Evolutionary conservation across 2,888 invertebrate genomes (phyloP).

Genomic region (Pyrrhia umbra): DNA sequence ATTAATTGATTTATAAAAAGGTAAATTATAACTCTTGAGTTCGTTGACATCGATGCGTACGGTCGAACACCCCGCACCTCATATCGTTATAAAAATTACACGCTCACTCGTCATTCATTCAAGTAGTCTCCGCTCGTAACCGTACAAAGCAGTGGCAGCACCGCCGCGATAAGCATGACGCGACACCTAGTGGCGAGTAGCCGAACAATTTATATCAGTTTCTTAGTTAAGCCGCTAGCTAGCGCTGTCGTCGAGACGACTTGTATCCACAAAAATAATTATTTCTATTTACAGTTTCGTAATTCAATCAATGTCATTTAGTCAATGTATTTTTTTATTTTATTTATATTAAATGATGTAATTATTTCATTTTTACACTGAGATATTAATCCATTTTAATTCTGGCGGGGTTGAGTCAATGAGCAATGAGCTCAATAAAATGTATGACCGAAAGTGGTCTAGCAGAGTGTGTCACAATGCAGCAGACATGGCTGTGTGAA

Average conservation of each 20-base stretch:
- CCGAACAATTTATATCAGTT: constrained; percentile 70
- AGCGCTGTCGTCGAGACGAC: constrained; percentile 28
- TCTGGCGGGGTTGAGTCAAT: constrained; percentile 29
- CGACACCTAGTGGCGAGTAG: constrained; percentile 86
- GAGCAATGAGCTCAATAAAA: constrained; percentile 38
- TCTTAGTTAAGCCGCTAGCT: constrained; percentile 62
- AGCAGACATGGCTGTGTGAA: constrained; percentile 74
- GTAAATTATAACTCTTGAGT: constrained; percentile 72
- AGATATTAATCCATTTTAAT: constrained; percentile 8
- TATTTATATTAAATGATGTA: neutral
- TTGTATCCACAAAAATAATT: neutral
- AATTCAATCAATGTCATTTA: neutral
- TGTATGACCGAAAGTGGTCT: constrained; percentile 67
- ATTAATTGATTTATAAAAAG: constrained; percentile 39
- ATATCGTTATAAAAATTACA: constrained; percentile 78
- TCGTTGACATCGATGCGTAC: constrained; percentile 84
- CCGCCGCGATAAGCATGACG: constrained; percentile 58
- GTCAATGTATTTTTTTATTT: neutral
- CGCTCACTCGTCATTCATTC: constrained; percentile 83
- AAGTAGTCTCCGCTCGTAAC: constrained; percentile 69
- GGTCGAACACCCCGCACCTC: constrained; percentile 75
- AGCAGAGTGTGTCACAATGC: constrained; percentile 71
- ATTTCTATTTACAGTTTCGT: neutral
- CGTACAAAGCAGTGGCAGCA: constrained; percentile 71
- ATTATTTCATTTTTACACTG: neutral